These are phyloP conservation scores for Cyanoderma ruficeps DNA, from an alignment of 2,113 vertebrate genomes.

Conservation along the genomic window DNA sequence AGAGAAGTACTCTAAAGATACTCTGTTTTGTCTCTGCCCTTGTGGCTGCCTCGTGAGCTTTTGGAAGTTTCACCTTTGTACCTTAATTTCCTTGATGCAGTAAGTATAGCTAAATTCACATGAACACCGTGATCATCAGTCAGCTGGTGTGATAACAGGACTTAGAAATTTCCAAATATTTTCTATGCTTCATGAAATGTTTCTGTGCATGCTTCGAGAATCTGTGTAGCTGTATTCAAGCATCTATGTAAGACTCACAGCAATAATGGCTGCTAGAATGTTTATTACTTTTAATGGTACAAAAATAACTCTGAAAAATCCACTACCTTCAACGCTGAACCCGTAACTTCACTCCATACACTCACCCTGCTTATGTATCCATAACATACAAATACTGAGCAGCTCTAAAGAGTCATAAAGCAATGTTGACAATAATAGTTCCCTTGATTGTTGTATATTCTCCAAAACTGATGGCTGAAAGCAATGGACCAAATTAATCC, in stretches of 20 bases:
- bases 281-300: neutral
- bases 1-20: neutral
- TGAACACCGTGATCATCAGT: neutral
- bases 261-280: neutral
- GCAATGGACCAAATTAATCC: constrained; percentile 40
- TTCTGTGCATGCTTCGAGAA: neutral
- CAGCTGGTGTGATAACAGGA: neutral
- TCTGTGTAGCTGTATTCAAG: neutral
- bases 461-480: constrained; percentile 19
- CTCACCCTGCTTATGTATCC: neutral
- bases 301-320: neutral
- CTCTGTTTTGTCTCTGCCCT: neutral
- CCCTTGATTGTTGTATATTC: constrained; percentile 1
- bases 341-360: neutral
- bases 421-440: constrained; percentile 1
- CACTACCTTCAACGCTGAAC: neutral
- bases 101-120: neutral
- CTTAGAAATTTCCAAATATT: neutral
- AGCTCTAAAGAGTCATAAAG: neutral
- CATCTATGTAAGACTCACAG: neutral
- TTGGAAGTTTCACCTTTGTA: neutral
- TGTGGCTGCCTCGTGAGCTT: fast-evolving
- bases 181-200: neutral
- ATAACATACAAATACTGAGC: neutral
- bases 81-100: neutral